Evolutionary conservation across 2,797 vertebrate genomes (phyloP).

Genomic region (Jordanella pulchra): DNA sequence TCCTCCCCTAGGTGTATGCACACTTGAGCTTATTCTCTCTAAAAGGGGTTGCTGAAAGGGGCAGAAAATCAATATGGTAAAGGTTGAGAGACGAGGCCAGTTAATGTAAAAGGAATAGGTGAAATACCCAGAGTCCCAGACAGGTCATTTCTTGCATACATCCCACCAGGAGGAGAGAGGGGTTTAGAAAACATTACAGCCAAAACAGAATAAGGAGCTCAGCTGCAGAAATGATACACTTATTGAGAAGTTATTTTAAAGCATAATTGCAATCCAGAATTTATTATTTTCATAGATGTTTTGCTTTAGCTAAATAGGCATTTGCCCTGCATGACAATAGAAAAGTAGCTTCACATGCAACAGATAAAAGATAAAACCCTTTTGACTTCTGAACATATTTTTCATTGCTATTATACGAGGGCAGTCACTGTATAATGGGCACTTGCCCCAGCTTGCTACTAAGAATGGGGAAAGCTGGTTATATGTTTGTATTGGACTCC

Average conservation of each 20-base stretch:
- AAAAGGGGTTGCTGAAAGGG: conserved; percentile 67
- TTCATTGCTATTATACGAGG: background rate
- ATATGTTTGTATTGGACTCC: background rate
- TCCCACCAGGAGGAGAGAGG: conserved; percentile 42
- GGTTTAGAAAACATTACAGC: conserved; percentile 32
- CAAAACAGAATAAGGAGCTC: conserved; percentile 25
- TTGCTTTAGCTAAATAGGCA: background rate
- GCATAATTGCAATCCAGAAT: background rate
- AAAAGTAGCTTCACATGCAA: background rate
- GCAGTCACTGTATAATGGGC: background rate
- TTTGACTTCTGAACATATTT: background rate
- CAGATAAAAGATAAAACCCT: background rate
- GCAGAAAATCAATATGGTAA: conserved; percentile 69
- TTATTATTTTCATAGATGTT: background rate
- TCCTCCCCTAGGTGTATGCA: conserved; percentile 25
- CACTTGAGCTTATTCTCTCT: conserved; percentile 57
- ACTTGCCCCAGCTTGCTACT: background rate
- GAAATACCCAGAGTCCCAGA: conserved; percentile 60
- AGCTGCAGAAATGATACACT: conserved; percentile 1
- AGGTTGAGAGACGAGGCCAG: conserved; percentile 61
- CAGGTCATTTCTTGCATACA: conserved; percentile 59
- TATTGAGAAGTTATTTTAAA: conserved; percentile 10
- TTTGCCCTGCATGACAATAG: background rate
- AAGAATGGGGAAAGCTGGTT: background rate
- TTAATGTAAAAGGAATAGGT: conserved; percentile 72